Evolutionary conservation across 2,113 vertebrate genomes (phyloP).

Genomic region (Neogobius melanostomus): DNA sequence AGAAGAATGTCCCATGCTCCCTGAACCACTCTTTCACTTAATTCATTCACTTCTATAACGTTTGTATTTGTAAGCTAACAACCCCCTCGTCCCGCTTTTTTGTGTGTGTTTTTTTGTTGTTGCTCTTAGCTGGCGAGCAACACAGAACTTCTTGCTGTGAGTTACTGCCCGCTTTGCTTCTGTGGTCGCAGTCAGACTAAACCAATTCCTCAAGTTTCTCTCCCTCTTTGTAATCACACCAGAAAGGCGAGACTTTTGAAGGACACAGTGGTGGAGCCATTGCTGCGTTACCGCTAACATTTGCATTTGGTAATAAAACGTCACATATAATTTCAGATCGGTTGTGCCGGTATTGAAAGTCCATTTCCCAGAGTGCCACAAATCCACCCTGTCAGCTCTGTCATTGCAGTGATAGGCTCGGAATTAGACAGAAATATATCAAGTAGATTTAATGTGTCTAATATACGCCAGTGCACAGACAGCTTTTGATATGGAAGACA

Average conservation of each 20-base stretch:
- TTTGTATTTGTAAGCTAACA: no score
- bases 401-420: not conserved
- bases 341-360: not conserved
- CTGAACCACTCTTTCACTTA: no score
- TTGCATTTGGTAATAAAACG: conserved; percentile 14
- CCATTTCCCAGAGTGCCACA: conserved; percentile 4
- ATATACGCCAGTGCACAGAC: not conserved
- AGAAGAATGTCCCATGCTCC: no score
- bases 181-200: no score
- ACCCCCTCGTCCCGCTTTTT: no score
- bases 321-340: conserved; percentile 6
- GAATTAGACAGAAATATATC: not conserved
- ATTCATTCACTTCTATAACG: no score
- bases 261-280: conserved; percentile 14
- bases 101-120: no score
- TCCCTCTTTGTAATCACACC: not conserved
- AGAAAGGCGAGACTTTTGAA: not conserved
- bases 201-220: no score
- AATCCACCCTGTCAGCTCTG: conserved; percentile 2
- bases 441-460: conserved; percentile 1
- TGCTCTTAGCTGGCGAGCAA: no score
- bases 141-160: no score
- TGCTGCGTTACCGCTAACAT: conserved; percentile 1
- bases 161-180: no score
- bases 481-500: not conserved